Evolutionary conservation across 2,797 vertebrate genomes (phyloP), one percentile per base, ranked within the genome.

Genomic region (Lepus townsendii): DNA sequence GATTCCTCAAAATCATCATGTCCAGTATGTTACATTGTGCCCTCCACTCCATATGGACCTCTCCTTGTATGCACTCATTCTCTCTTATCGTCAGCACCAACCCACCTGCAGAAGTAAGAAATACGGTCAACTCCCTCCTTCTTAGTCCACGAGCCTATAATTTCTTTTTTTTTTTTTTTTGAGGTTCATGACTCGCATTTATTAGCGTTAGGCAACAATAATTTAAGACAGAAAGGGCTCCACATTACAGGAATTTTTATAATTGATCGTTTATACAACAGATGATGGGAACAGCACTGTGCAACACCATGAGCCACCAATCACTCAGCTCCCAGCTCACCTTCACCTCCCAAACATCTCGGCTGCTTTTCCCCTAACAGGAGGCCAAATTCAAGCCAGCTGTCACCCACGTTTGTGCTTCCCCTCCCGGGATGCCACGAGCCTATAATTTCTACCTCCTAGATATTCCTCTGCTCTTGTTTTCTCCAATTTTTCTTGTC

Each of bases 401-500:
- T 54, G 17, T 82, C 42, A 89, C 16, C 52, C 17, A 16, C 17
- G 17, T 54, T 54, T 54, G 17, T 54, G 17, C 52, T 54, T 35
- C 35, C 35, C 35, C 35, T 35, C 35, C 35, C 35, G 35, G 42
- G 57, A 30, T 83, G 47, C 6, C n/a, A 75, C 30, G 60, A 50
- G 16, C 68, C 78, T 85, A 16, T 19, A 73, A 78, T 54, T 24
- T 63, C 77, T 47, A 22, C 11, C 57, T 65, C 27, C 24, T 19
- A 16, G 69, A 69, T n/a, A 60, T n/a, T 88, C 42, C 27, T 85
- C 20, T 83, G 17, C 7, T 90, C 22, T 82, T 60, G 3, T 84
- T 79, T 91, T 38, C 26, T 69, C 80, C 52, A 27, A 32, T 80
- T 84, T 82, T 87, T 68, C 32, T 88, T 63, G 17, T 86, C 69